Evolutionary conservation across 92 coral and sea anemone species (phyloP).

Genomic region (Nematostella vectensis): DNA sequence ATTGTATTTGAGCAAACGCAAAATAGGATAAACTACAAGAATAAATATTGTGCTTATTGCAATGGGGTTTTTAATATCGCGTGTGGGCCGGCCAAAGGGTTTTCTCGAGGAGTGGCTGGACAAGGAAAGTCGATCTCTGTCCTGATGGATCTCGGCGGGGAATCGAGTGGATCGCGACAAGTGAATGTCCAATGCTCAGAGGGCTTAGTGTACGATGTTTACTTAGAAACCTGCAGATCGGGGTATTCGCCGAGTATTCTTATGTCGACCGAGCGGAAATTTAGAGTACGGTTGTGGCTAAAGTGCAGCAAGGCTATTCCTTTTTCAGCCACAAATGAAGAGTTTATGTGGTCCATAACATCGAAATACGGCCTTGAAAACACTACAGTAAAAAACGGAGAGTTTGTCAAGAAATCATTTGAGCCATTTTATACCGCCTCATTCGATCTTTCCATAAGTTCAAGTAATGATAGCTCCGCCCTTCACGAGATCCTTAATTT

Average conservation of each 20-base stretch:
- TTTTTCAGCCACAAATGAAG: background rate
- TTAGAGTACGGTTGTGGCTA: background rate
- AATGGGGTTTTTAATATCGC: background rate
- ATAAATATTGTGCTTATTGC: background rate
- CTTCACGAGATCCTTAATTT: too few relatives aligned
- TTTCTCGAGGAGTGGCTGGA: too few relatives aligned
- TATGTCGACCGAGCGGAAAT: background rate
- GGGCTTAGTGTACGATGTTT: background rate
- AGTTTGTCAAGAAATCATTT: background rate
- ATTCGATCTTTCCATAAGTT: too few relatives aligned
- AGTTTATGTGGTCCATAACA: background rate
- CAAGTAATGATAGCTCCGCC: too few relatives aligned
- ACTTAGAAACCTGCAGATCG: background rate
- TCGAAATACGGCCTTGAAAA: background rate
- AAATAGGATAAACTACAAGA: background rate
- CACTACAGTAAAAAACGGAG: background rate
- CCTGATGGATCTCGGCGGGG: background rate
- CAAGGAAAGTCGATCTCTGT: background rate
- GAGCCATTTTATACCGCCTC: background rate
- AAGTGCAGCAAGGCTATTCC: background rate
- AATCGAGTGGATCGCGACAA: background rate
- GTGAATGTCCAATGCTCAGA: background rate
- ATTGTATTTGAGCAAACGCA: background rate
- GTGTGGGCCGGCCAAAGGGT: too few relatives aligned
- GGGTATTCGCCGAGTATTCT: background rate